Conservation (phyloP, 1,140 invertebrate species). For the Berghia stephanieae region DNA sequence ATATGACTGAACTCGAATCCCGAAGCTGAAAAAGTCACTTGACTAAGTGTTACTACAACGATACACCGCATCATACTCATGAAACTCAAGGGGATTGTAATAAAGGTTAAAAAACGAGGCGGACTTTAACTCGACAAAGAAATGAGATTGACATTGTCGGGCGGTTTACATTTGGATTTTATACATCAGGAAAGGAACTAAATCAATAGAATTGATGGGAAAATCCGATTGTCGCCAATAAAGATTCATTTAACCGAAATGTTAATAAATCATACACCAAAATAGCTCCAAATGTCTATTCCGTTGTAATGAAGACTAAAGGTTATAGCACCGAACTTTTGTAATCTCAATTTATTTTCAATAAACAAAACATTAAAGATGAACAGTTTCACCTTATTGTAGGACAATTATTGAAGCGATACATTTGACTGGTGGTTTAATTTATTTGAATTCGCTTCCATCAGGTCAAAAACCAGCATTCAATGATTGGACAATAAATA, state of each 20-base stretch:
- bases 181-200: neutral
- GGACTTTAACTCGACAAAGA: neutral
- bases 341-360: too few species aligned
- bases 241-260: neutral
- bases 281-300: neutral
- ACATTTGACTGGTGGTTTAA: too few species aligned
- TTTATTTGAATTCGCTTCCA: too few species aligned
- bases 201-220: neutral
- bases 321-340: too few species aligned
- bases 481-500: too few species aligned
- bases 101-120: neutral
- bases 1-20: too few species aligned
- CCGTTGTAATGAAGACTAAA: too few species aligned
- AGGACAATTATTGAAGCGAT: too few species aligned
- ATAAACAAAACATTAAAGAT: too few species aligned
- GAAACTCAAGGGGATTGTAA: neutral
- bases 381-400: too few species aligned
- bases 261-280: neutral
- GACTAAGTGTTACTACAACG: neutral
- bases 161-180: conserved; percentile 3
- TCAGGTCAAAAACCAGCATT: too few species aligned
- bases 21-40: too few species aligned
- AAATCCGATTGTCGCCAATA: neutral
- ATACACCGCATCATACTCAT: neutral
- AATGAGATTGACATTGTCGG: conserved; percentile 17